Evolutionary conservation across 2,113 vertebrate species (phyloP).

Genomic region (Siniperca knerii): DNA sequence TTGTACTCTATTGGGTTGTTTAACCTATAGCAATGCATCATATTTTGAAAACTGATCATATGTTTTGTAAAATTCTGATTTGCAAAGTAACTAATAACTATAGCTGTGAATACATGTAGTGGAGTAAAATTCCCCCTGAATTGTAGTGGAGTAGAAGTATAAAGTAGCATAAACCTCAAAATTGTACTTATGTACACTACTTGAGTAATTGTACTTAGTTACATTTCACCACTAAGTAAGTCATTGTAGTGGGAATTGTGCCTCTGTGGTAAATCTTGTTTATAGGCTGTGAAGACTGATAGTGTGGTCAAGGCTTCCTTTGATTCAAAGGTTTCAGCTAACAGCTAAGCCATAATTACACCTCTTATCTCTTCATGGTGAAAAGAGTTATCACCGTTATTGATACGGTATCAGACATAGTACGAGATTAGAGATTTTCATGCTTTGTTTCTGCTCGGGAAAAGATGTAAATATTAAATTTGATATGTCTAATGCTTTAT

Average conservation of each 20-base stretch:
- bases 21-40: neutral
- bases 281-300: constrained; percentile 74
- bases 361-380: constrained; percentile 70
- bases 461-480: constrained; percentile 3
- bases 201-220: neutral
- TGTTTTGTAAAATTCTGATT: neutral
- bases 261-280: constrained; percentile 55
- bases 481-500: neutral
- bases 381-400: constrained; percentile 48
- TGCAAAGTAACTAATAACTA: neutral
- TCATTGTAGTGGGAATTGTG: constrained; percentile 32
- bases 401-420: constrained; percentile 58
- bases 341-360: constrained; percentile 64
- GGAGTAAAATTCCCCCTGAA: neutral
- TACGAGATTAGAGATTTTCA: constrained; percentile 4
- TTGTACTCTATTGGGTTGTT: neutral
- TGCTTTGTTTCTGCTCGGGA: constrained; percentile 7
- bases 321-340: constrained; percentile 71
- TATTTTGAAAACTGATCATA: neutral
- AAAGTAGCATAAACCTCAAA: neutral
- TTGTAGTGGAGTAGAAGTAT: neutral
- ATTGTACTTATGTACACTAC: neutral
- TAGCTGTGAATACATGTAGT: neutral
- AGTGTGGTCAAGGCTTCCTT: constrained; percentile 75
- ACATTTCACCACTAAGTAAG: neutral